Conservation (phyloP, 2,797 vertebrate genomes). For the Leptodactylus fallax region DNA sequence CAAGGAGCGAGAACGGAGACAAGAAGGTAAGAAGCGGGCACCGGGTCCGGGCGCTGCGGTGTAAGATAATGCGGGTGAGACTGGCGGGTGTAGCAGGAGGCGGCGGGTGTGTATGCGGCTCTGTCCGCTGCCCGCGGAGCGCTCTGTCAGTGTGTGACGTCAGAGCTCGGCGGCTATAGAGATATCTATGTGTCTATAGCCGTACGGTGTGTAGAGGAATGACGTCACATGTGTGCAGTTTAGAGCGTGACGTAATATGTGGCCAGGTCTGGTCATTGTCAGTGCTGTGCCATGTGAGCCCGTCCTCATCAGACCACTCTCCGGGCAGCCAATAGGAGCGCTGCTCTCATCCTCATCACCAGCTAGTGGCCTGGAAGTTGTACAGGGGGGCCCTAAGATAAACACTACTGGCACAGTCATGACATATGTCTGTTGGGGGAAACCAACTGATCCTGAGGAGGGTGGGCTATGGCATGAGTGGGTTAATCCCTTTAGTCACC, state of each 20-base stretch:
- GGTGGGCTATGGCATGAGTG: too few relatives aligned
- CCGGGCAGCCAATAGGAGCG: background rate
- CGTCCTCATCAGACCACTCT: background rate
- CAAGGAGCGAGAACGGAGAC: background rate
- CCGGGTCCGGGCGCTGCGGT: background rate
- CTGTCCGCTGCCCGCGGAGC: background rate
- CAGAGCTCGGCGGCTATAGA: background rate
- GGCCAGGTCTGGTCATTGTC: background rate
- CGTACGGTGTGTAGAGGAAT: background rate
- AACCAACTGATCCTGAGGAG: too few relatives aligned
- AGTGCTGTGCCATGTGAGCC: background rate
- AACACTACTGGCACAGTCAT: too few relatives aligned
- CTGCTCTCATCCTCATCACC: background rate
- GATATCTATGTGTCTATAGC: background rate
- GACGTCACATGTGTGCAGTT: background rate
- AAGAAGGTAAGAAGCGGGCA: slow-evolving; percentile 7
- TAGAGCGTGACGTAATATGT: background rate
- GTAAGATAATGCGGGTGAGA: too few relatives aligned
- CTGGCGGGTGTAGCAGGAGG: background rate
- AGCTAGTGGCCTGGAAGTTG: background rate
- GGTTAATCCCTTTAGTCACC: too few relatives aligned
- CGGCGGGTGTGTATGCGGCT: background rate
- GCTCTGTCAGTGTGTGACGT: background rate
- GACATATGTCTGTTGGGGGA: too few relatives aligned
- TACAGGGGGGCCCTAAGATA: background rate